These are phyloP conservation scores for Luffia ferchaultella DNA, from an alignment of 2,888 invertebrate species.

Conservation along the genomic window DNA sequence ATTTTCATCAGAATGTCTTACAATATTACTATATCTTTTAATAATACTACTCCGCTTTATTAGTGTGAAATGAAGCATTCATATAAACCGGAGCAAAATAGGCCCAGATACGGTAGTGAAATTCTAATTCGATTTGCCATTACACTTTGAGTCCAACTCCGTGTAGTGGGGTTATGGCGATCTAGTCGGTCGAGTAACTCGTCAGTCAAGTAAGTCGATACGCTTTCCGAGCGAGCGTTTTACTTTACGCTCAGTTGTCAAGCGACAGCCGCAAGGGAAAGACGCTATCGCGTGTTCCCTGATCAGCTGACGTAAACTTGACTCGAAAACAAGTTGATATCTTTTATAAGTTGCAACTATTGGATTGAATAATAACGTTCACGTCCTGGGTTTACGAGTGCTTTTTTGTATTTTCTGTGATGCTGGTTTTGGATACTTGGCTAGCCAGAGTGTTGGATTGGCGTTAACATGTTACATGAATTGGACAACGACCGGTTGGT, in stretches of 20 bases:
- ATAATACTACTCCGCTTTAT: too few relatives aligned
- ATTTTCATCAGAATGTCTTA: too few relatives aligned
- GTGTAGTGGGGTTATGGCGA: too few relatives aligned
- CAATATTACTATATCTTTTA: too few relatives aligned
- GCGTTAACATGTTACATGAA: constrained; percentile 51
- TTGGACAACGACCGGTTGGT: constrained; percentile 56
- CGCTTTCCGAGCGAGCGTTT: too few relatives aligned
- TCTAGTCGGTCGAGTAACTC: too few relatives aligned
- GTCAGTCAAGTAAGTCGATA: too few relatives aligned
- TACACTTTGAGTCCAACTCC: too few relatives aligned
- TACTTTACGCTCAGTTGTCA: constrained; percentile 54
- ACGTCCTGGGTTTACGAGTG: neutral
- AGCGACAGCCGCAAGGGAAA: constrained; percentile 50
- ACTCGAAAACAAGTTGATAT: neutral
- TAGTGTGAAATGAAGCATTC: too few relatives aligned
- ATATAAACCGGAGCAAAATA: too few relatives aligned
- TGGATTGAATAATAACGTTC: neutral
- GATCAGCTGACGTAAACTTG: constrained; percentile 19
- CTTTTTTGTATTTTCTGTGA: constrained; percentile 21
- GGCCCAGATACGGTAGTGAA: too few relatives aligned
- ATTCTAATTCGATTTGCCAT: too few relatives aligned
- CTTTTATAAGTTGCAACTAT: neutral
- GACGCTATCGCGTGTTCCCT: constrained; percentile 62
- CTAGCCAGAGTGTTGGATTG: constrained; percentile 48
- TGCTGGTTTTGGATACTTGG: constrained; percentile 17